A percentile compares a stretch with the other conserved stretches of the same genome.
Evolutionary conservation across 2,797 vertebrate species (phyloP).

Genomic region (Anas flavirostris): DNA sequence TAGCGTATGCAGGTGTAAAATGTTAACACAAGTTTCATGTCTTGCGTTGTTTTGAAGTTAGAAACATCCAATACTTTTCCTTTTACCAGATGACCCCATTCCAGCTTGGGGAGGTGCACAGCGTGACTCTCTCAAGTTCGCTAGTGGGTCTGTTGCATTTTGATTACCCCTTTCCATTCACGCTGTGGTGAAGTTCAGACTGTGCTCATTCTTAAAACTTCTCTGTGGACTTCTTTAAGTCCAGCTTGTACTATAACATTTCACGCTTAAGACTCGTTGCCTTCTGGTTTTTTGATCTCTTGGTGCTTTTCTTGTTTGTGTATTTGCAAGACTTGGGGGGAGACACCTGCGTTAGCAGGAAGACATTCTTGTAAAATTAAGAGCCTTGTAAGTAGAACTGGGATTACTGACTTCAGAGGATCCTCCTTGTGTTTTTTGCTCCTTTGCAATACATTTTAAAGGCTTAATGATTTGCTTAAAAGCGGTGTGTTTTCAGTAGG

Average conservation of each 20-base stretch:
- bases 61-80: background rate
- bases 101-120: background rate
- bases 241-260: background rate
- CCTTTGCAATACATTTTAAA: background rate
- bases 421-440: background rate
- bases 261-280: background rate
- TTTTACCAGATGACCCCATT: background rate
- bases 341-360: background rate
- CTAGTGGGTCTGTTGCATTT: background rate
- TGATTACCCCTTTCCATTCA: background rate
- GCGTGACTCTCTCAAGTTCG: background rate
- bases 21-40: background rate
- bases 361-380: background rate
- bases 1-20: background rate
- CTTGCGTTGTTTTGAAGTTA: background rate
- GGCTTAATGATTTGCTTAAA: background rate
- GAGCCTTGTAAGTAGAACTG: background rate
- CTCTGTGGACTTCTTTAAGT: background rate
- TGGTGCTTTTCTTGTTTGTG: background rate
- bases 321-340: background rate
- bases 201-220: background rate
- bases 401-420: background rate
- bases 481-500: background rate
- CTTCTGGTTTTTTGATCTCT: conserved; percentile 27
- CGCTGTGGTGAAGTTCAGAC: background rate